Conservation (phyloP, 2,888 invertebrate species). For the Atherix ibis region DNA sequence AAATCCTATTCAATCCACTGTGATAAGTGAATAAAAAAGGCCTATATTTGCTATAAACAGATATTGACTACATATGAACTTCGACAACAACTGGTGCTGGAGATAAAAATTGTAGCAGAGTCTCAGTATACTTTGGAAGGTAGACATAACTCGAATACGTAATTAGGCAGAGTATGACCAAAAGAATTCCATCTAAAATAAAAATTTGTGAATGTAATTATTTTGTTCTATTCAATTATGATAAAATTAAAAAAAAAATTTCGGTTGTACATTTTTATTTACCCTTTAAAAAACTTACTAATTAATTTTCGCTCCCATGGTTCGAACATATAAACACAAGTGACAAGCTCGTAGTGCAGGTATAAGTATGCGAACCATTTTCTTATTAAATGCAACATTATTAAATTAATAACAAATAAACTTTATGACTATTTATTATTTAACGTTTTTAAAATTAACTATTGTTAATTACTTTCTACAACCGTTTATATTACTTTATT, state of each 20-base stretch:
- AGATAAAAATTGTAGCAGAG: constrained; percentile 22
- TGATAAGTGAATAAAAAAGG: no score
- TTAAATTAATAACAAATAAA: no score
- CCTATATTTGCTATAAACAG: no score
- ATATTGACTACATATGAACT: no score
- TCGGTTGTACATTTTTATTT: constrained; percentile 6
- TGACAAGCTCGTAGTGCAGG: constrained; percentile 33
- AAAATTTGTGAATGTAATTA: constrained; percentile 1
- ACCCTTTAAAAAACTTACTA: constrained; percentile 20
- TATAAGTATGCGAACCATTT: constrained; percentile 22
- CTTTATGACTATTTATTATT: no score
- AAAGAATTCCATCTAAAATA: constrained; percentile 33
- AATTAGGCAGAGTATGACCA: constrained; percentile 34
- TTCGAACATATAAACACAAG: constrained; percentile 35
- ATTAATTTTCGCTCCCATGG: constrained; percentile 35
- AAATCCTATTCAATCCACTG: no score
- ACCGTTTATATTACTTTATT: no score
- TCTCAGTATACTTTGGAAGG: constrained; percentile 38
- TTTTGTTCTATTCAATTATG: no score
- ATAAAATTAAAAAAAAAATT: background rate
- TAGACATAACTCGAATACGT: constrained; percentile 40
- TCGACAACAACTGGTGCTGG: constrained; percentile 16
- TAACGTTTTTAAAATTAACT: no score
- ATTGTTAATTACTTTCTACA: no score
- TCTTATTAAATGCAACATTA: constrained; percentile 15